These are phyloP conservation scores for Mya arenaria DNA, from an alignment of 1,140 invertebrate species.

Conservation along the genomic window DNA sequence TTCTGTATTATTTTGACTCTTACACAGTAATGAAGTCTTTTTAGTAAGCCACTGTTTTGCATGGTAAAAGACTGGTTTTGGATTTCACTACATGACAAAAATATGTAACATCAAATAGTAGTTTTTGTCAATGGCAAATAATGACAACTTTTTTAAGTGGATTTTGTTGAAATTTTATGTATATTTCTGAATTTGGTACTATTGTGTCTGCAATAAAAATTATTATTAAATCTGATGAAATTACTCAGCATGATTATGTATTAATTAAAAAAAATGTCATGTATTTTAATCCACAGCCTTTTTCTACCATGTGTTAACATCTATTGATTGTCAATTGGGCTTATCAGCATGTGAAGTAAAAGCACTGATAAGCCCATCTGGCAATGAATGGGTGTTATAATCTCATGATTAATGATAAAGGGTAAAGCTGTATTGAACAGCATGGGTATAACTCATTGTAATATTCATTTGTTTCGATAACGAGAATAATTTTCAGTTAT, in stretches of 20 bases:
- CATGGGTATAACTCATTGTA: constrained; percentile 40
- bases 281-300: not conserved
- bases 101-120: too few species aligned
- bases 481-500: constrained; percentile 49
- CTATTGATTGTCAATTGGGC: not conserved
- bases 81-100: too few species aligned
- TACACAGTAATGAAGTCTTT: too few species aligned
- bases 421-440: constrained; percentile 49
- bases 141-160: too few species aligned
- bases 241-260: too few species aligned
- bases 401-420: constrained; percentile 33
- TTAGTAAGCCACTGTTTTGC: too few species aligned
- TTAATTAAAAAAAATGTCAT: not conserved
- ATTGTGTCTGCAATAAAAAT: too few species aligned
- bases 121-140: too few species aligned
- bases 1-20: too few species aligned
- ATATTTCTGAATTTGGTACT: too few species aligned
- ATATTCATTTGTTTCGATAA: constrained; percentile 31
- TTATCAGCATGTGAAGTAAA: not conserved
- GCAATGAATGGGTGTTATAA: not conserved
- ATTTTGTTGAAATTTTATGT: too few species aligned
- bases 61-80: too few species aligned
- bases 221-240: not conserved
- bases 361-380: not conserved
- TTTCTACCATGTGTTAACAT: not conserved